Evolutionary conservation across 2,797 vertebrate species (phyloP).

Genomic region (Acipenser oxyrinchus): DNA sequence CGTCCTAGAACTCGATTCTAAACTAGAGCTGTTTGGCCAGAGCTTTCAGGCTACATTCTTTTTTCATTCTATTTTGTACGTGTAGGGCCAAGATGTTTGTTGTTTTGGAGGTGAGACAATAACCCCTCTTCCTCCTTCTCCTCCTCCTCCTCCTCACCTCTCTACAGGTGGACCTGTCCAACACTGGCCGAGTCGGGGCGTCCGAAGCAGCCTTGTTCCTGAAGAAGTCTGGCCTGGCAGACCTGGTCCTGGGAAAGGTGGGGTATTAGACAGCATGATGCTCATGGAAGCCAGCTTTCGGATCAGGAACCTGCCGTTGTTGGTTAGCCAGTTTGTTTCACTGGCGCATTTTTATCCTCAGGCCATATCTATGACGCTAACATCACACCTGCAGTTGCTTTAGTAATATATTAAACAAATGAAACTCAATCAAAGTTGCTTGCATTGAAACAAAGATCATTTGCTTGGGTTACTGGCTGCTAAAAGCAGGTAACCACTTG

Average conservation of each 20-base stretch:
- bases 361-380: neutral
- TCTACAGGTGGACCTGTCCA: slow-evolving; percentile 77
- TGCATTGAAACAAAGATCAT: no score
- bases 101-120: no score
- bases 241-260: slow-evolving; percentile 92
- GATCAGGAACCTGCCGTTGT: neutral
- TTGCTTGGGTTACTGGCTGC: no score
- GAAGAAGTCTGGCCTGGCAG: slow-evolving; percentile 88
- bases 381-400: neutral
- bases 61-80: no score
- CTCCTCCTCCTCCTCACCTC: slow-evolving; percentile 15
- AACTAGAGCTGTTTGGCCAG: no score
- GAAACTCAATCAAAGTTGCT: no score
- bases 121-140: neutral
- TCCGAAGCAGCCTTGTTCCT: slow-evolving; percentile 89
- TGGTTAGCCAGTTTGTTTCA: neutral
- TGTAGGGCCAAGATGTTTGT: no score
- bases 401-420: no score
- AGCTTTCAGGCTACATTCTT: no score
- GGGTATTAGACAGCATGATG: slow-evolving; percentile 12
- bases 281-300: neutral
- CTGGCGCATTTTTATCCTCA: neutral
- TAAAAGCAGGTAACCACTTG: no score
- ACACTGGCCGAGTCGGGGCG: slow-evolving; percentile 80
- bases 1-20: no score